Evolutionary conservation across 2,797 vertebrate genomes (phyloP).

Genomic region (Sebastes jordani): DNA sequence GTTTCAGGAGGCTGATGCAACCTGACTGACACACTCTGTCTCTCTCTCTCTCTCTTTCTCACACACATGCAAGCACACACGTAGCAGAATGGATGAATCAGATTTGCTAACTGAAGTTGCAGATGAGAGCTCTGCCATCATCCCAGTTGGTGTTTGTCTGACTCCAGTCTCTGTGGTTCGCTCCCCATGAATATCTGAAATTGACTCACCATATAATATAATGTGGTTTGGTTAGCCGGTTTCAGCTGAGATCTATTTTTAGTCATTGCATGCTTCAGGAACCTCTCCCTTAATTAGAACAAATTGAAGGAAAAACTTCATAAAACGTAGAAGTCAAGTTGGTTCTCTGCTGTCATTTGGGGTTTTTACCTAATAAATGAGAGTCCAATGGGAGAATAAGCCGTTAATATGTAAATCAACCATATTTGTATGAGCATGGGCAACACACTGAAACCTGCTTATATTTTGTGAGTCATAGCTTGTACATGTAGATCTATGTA

Average conservation of each 20-base stretch:
- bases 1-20: constrained; percentile 61
- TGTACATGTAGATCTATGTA: not conserved
- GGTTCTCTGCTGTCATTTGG: not conserved
- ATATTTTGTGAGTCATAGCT: not conserved
- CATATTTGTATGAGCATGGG: not conserved
- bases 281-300: not conserved
- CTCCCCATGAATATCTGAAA: constrained; percentile 41
- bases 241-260: constrained; percentile 43
- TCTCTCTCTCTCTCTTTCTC: not conserved
- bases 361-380: not conserved
- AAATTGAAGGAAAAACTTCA: not conserved
- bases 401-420: too few relatives aligned
- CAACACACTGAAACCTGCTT: not conserved
- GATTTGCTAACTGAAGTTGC: constrained; percentile 42
- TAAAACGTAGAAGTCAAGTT: not conserved
- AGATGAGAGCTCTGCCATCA: constrained; percentile 53
- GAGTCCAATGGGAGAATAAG: not conserved
- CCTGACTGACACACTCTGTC: constrained; percentile 44
- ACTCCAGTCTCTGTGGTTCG: constrained; percentile 40
- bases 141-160: constrained; percentile 43
- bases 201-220: constrained; percentile 41
- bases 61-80: not conserved
- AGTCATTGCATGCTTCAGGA: not conserved
- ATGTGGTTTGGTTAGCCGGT: constrained; percentile 19
- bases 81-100: constrained; percentile 48